Base-by-base conservation (phyloP, 2,797 vertebrate species). In the Emys orbicularis region DNA sequence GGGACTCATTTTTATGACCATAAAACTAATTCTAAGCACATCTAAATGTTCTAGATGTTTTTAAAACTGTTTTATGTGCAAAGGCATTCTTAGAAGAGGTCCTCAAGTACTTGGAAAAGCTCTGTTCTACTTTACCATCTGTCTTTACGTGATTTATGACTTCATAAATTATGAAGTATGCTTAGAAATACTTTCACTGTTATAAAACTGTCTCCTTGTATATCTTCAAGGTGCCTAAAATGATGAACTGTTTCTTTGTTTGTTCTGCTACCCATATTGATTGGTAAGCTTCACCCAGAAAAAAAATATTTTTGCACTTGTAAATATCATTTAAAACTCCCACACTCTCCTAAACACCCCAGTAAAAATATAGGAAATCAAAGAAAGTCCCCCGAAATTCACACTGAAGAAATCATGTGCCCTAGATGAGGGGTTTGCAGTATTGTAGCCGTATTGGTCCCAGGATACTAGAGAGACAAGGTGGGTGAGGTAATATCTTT, bases 171-270 rank as follows among this genome's bases (percentile, higher is more conserved):
- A 57, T 95, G 92, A 96, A 90, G 41, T 61, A 95, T 0, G 0
- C 87, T 95, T 90, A 90, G 77, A 77, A 96, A 95, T 83, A 92
- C 34, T 94, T 53, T 77, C 72, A 86, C 7, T 65, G 89, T 90
- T 86, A 81, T 92, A 96, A 94, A 97, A 94, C 83, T 87, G 90
- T 89, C 95, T 88, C 37, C 76, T 88, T 93, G 89, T 89, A 87
- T 83, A 87, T 82, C 86, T 93, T 95, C 72, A 88, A 89, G 76
- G 86, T 79, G 89, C 50, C 37, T 93, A 54, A n/a, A 86, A 44
- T 47, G 37, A 19, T 47, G 31, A 61, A 18, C 81, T 81, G 65
- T 82, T 89, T 83, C 87, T 85, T 92, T 92, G 92, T 90, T 88
- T 87, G 79, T 96, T 61, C 29, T 81, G 8, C 83, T 93, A 74